Base-by-base conservation (phyloP, 2,888 invertebrate species). In the Scaptomyza reducta region DNA sequence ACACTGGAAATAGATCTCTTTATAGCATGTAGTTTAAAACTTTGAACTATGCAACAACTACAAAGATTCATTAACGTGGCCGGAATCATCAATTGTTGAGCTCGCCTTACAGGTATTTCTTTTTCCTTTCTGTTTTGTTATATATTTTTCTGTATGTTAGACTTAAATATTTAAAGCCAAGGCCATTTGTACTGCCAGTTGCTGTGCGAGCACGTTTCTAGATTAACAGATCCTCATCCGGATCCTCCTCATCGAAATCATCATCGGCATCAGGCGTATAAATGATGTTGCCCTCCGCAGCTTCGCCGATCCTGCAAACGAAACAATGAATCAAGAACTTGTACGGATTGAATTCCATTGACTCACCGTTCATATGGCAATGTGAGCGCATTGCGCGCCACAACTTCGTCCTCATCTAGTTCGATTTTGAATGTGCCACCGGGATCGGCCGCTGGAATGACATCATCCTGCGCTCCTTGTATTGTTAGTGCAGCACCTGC, bases 201-300 rank as follows among this genome's bases (percentile, higher is more conserved):
- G 53, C 47, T 69, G 60, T 64, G 53, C 41, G 64, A 44, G 56
- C 59, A 65, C 54, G 2, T 47, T 46, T 61, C 92, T 92, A 94
- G 84, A 96, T 94, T 91, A 95, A 94, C 67, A 97, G 92, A 92
- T 97, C 97, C 90, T 97, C 96, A 93, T 97, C 97, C 1, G 96
- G 96, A 92, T 97, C 96, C 91, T 96, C 96, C 86, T 96, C 96
- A 87, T 97, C 97, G 93, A 96, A 95, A 90, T 96, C 96, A 90
- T 96, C 96, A 2, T 94, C 93, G 56, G 94, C 94, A 91, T 97
- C 96, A 10, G 96, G 95, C 73, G 95, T 93, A 87, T 97, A 96
- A 77, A 94, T 93, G 35, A 96, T 95, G 88, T 94, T 94, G 42
- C 94, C 94, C 65, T 93, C 93, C 0, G 93, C 92, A 58, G 92